phyloP scores from a whole-genome alignment of 1,140 invertebrate genomes.

The Aphaenogaster floridana region DNA sequence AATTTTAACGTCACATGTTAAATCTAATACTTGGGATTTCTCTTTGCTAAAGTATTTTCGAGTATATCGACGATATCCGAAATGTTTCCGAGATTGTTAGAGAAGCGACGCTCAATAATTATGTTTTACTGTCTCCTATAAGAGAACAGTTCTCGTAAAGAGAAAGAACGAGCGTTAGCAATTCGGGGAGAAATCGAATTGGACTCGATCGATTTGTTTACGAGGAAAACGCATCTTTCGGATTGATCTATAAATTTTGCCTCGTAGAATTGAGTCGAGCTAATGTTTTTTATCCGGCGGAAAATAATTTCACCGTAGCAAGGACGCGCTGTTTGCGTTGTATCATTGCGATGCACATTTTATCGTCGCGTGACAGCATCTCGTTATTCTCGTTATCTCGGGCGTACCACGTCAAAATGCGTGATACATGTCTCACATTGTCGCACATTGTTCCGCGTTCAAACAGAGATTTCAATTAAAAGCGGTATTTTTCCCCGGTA shows the following conservation, averaged over 20 bases:
- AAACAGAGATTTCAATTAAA: constrained; percentile 56
- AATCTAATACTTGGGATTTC: not conserved
- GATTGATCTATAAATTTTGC: constrained; percentile 39
- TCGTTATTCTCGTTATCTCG: constrained; percentile 49
- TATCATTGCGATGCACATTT: constrained; percentile 37
- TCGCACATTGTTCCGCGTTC: constrained; percentile 13
- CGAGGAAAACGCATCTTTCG: constrained; percentile 10
- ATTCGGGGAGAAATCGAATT: not conserved
- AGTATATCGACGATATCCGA: not conserved
- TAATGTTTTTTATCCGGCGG: constrained; percentile 34
- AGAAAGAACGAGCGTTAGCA: not conserved
- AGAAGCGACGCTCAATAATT: not conserved
- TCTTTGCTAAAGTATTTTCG: not conserved
- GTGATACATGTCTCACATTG: constrained; percentile 43
- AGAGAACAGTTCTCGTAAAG: not conserved
- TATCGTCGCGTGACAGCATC: constrained; percentile 7
- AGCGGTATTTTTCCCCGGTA: constrained; percentile 13
- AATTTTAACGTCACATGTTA: constrained; percentile 18
- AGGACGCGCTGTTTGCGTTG: constrained; percentile 44
- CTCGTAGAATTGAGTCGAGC: not conserved
- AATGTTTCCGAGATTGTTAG: not conserved
- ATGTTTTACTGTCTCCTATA: not conserved
- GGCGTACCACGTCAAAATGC: constrained; percentile 30
- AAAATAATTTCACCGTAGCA: constrained; percentile 39
- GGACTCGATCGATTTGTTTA: constrained; percentile 40